Evolutionary conservation across 2,113 vertebrate species (phyloP), one percentile per base, ranked within the genome.

Genomic region (Epinephelus lanceolatus): DNA sequence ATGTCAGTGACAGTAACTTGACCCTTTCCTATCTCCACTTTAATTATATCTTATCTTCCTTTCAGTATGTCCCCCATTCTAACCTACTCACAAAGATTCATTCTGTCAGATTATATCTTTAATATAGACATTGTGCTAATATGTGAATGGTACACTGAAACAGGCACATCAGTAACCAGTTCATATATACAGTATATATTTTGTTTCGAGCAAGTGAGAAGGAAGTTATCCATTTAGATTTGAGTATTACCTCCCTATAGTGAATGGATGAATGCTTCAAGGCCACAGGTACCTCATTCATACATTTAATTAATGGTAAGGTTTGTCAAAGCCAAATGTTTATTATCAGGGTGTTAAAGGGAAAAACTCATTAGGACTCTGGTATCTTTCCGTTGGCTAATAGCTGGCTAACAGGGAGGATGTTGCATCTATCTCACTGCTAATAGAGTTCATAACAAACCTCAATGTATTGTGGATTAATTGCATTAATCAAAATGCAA

Each of bases 11-110:
- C 53, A 49, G 7, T 57, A 61, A 51, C 47, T 79, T 83, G 60
- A 71, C 53, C 27, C 51, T 76, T 69, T 76, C 12, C 19, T 47
- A 17, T 78, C 45, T 63, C 11, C 33, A 12, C 25, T 72, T 76
- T 73, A 40, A 68, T 81, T 72, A 52, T n/a, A 53, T 74, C 40
- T 14, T 30, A 40, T 81, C 66, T 78, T 66, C 15, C 25, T 47
- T 69, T 69, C 37, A 47, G 23, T 53, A 7, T 81, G 42, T 40
- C 9, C 30, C 51, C 21, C 57, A 13, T 37, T 19, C 30, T 9
- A 30, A 59, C 21, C 45, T 2, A 8, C 23, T 61, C 14, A 45
- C 56, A 19, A 23, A 61, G 18, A 65, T 74, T 21, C 21, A 53
- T 19, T 69, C 5, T 70, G 17, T 71, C 67, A 60, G 23, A 37